Percentiles rank a stretch among this genome's conserved stretches.
Evolutionary conservation across 2,888 invertebrate species (phyloP).

Genomic region (Phalera bucephala): DNA sequence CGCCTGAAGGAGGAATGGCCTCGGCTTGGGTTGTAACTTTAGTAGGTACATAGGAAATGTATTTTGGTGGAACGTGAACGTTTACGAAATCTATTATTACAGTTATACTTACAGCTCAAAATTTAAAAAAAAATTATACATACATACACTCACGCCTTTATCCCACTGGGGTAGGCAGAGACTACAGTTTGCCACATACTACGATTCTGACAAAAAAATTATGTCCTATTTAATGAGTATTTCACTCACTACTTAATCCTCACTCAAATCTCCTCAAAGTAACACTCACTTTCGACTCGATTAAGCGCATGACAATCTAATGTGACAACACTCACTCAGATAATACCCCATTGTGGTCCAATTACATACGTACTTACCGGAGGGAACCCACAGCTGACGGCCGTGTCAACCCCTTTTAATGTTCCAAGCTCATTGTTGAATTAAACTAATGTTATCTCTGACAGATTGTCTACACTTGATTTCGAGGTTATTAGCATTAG

Average conservation of each 20-base stretch:
- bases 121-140: too few species aligned
- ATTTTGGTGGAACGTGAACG: too few species aligned
- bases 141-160: too few species aligned
- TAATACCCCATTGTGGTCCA: slow-evolving; percentile 62
- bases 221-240: too few species aligned
- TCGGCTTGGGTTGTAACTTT: too few species aligned
- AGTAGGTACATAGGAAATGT: too few species aligned
- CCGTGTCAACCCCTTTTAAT: slow-evolving; percentile 34
- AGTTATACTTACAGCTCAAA: too few species aligned
- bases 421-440: slow-evolving; percentile 29
- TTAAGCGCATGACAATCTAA: slow-evolving; percentile 67
- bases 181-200: too few species aligned
- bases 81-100: too few species aligned
- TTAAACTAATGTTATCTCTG: slow-evolving; percentile 34
- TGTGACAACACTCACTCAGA: slow-evolving; percentile 67
- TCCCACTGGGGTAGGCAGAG: too few species aligned
- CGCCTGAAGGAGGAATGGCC: too few species aligned
- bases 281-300: slow-evolving; percentile 56
- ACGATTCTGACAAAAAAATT: too few species aligned
- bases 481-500: slow-evolving; percentile 8
- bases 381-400: slow-evolving; percentile 63
- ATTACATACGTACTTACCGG: slow-evolving; percentile 47
- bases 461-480: slow-evolving; percentile 30
- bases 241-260: slow-evolving; percentile 1
- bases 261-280: slow-evolving; percentile 4